Conservation (phyloP, 2,113 vertebrate genomes). For the Sialia sialis region DNA sequence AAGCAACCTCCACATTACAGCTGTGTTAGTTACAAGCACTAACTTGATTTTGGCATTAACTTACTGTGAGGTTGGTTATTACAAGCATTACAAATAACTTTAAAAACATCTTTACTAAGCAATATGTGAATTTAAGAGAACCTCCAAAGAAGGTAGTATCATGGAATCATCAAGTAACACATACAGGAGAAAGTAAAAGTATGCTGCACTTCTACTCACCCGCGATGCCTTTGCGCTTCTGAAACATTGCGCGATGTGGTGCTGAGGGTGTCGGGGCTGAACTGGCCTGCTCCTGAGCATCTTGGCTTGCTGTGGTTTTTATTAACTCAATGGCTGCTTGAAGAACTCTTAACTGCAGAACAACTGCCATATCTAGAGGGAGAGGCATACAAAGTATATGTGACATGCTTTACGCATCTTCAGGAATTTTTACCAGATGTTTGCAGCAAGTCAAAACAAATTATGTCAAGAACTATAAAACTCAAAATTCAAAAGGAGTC, state of each 20-base stretch:
- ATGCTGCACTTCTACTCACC: constrained; percentile 71
- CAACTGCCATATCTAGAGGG: constrained; percentile 87
- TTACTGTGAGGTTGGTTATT: neutral
- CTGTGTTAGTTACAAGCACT: neutral
- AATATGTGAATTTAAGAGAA: neutral
- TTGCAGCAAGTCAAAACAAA: neutral
- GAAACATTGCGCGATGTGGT: constrained; percentile 76
- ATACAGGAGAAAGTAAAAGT: neutral
- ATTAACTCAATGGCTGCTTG: constrained; percentile 93
- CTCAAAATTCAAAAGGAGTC: neutral
- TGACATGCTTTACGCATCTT: neutral
- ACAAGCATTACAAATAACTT: neutral
- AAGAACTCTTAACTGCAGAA: constrained; percentile 89
- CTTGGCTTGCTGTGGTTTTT: constrained; percentile 87
- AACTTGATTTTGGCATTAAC: neutral
- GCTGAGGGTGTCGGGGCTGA: constrained; percentile 62
- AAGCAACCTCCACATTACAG: neutral
- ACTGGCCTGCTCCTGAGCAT: constrained; percentile 74
- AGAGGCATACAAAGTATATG: neutral
- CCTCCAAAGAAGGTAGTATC: neutral
- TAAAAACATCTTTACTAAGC: neutral
- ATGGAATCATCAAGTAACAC: neutral
- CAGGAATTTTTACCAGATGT: neutral
- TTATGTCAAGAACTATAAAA: neutral
- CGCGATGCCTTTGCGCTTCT: constrained; percentile 89